Conservation (phyloP, 2,113 vertebrate species). For the Vulpes ferrilata region DNA sequence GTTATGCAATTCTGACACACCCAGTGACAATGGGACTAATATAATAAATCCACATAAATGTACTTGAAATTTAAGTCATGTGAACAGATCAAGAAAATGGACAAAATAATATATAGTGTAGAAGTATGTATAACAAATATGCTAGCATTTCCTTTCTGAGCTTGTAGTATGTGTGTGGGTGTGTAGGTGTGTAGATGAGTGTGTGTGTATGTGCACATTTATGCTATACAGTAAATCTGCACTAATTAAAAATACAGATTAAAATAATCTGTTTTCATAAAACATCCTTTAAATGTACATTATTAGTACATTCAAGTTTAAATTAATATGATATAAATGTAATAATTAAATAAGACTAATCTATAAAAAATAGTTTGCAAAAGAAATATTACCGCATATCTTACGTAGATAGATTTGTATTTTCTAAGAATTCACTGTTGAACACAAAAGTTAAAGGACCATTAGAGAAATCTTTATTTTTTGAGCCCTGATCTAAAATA, state of each 20-base stretch:
- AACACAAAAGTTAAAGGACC: not conserved
- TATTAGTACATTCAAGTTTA: not conserved
- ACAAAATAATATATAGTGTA: not conserved
- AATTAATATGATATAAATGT: conserved; percentile 12
- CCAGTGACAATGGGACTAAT: not conserved
- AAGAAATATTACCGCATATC: not conserved
- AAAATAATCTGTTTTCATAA: conserved; percentile 16
- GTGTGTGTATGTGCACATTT: not conserved
- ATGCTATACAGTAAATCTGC: not conserved
- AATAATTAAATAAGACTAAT: not conserved
- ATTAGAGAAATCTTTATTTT: not conserved
- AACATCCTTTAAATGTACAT: not conserved
- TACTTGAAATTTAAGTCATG: conserved; percentile 37
- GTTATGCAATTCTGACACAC: too few relatives aligned
- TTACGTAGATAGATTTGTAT: not conserved
- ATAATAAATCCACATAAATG: not conserved
- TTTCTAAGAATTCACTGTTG: not conserved
- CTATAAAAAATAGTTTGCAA: not conserved
- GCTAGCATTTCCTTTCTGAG: not conserved
- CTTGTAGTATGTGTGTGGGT: not conserved
- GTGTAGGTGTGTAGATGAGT: not conserved
- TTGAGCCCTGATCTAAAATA: not conserved
- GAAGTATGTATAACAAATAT: not conserved
- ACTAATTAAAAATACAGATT: conserved; percentile 35
- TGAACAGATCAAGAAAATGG: not conserved